Percentiles rank a stretch among this genome's conserved stretches.
Conservation (phyloP, 2,113 vertebrate species). For the Elachura formosa region DNA sequence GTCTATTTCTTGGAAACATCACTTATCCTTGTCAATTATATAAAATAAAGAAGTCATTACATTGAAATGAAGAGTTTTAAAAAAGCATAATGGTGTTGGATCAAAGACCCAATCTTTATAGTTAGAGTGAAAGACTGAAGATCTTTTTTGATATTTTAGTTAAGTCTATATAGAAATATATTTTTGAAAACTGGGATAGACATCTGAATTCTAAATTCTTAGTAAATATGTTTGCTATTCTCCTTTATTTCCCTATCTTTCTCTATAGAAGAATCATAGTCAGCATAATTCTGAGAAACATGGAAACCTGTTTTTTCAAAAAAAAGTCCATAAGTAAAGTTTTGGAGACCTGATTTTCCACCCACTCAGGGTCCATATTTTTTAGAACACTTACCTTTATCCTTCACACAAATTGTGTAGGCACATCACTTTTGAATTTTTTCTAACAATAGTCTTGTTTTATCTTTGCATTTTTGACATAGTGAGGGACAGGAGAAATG, state of each 20-base stretch:
- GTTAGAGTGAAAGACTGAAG: neutral
- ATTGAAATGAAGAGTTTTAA: neutral
- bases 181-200: neutral
- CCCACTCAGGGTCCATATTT: rapidly evolving
- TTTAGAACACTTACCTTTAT: neutral
- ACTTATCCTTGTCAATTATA: neutral
- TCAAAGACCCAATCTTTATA: neutral
- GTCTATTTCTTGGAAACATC: neutral
- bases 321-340: neutral
- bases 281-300: neutral
- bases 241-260: neutral
- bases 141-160: neutral
- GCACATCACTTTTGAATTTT: neutral
- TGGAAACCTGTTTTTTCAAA: neutral
- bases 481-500: neutral
- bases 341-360: neutral
- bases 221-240: neutral
- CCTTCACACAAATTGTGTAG: neutral
- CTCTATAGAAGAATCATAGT: neutral
- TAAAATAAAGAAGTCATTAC: neutral
- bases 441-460: neutral
- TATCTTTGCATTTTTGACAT: neutral
- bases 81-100: neutral
- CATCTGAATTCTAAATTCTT: neutral
- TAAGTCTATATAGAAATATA: neutral